Percentiles rank a stretch among this genome's conserved stretches.
phyloP scores from a whole-genome alignment of 30 jellyfish, hydroid and myxozoan species.

The Nemopilema nomurai region DNA sequence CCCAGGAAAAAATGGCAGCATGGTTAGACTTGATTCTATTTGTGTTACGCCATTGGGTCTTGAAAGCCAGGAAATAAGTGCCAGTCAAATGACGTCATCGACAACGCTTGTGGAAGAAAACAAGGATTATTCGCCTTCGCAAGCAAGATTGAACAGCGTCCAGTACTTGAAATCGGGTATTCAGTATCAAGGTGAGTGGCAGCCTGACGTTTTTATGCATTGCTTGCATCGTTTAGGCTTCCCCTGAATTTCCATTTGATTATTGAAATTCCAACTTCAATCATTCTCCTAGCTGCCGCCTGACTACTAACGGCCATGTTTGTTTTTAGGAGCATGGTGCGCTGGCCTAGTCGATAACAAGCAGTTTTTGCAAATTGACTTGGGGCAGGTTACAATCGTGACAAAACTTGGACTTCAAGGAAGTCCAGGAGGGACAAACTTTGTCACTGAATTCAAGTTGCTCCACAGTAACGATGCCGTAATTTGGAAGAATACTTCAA shows the following conservation, averaged over 20 bases:
- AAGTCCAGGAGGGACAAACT: slow-evolving; percentile 42
- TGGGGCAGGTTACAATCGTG: slow-evolving; percentile 32
- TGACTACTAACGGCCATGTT: too few species aligned
- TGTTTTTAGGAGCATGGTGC: slow-evolving; percentile 75
- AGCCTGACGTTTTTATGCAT: not conserved
- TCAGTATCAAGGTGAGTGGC: slow-evolving; percentile 64
- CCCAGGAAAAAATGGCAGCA: slow-evolving; percentile 35
- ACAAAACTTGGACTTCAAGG: slow-evolving; percentile 72
- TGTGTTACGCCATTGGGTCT: slow-evolving; percentile 61
- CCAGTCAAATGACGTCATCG: slow-evolving; percentile 51
- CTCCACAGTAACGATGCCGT: slow-evolving; percentile 40
- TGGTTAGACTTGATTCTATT: slow-evolving; percentile 42
- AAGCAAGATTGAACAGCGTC: slow-evolving; percentile 56
- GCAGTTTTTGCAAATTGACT: slow-evolving; percentile 61
- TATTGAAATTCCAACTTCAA: not conserved
- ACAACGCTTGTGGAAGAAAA: slow-evolving; percentile 59
- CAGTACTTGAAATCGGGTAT: slow-evolving; percentile 52
- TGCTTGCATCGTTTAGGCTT: too few species aligned
- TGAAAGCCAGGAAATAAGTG: slow-evolving; percentile 53
- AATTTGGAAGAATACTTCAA: slow-evolving; percentile 16
- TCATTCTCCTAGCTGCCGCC: not conserved
- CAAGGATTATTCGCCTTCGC: slow-evolving; percentile 69
- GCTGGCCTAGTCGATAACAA: slow-evolving; percentile 29
- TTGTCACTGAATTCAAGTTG: slow-evolving; percentile 37
- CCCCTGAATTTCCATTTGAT: too few species aligned